A percentile compares a stretch with the other conserved stretches of the same genome.
These are phyloP conservation scores for Bungarus multicinctus DNA, from an alignment of 2,113 vertebrate genomes.

Conservation along the genomic window DNA sequence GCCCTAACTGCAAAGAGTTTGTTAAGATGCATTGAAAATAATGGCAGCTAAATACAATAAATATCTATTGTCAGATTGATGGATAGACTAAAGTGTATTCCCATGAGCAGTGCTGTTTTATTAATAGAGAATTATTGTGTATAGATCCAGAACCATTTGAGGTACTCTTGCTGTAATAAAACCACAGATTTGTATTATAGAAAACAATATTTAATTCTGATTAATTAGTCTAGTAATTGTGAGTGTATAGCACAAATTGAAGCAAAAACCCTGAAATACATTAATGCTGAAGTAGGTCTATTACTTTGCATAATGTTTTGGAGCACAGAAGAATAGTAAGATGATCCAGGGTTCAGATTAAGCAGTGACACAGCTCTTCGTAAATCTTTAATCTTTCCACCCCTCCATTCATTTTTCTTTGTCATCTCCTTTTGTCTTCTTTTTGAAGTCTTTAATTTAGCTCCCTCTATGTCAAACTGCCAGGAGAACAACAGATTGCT, in stretches of 20 bases:
- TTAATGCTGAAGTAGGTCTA: background rate
- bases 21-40: constrained; percentile 9
- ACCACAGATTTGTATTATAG: constrained; percentile 3
- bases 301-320: background rate
- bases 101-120: constrained; percentile 31
- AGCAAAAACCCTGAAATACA: background rate
- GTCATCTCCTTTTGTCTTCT: background rate
- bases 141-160: constrained; percentile 35
- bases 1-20: constrained; percentile 28
- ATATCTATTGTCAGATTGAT: constrained; percentile 49
- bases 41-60: constrained; percentile 24
- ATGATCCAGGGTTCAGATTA: background rate
- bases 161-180: constrained; percentile 16
- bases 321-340: background rate
- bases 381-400: background rate
- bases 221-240: constrained; percentile 3
- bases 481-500: background rate
- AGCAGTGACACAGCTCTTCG: background rate
- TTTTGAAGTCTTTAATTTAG: background rate
- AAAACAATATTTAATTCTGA: background rate
- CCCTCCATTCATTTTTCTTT: background rate
- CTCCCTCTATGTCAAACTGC: background rate
- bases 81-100: constrained; percentile 48
- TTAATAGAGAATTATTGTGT: constrained; percentile 52
- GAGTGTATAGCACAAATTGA: constrained; percentile 7